Conservation (phyloP, 2,113 vertebrate genomes). For the Perccottus glenii region DNA sequence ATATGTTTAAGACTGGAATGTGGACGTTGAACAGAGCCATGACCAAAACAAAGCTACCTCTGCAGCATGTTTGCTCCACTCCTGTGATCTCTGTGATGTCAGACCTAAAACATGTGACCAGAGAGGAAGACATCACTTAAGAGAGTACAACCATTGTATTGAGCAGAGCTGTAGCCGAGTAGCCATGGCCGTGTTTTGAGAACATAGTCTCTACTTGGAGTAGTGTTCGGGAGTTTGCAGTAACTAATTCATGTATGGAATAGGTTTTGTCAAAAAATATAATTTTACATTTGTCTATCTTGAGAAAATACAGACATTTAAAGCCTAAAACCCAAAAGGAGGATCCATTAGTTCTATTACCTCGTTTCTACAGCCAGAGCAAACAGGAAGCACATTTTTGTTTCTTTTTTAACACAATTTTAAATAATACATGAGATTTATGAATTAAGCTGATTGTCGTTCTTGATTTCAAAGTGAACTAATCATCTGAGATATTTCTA, state of each 20-base stretch:
- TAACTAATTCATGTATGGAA: no score
- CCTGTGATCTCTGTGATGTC: conserved; percentile 57
- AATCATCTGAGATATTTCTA: no score
- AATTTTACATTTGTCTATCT: neutral
- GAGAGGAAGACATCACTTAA: conserved; percentile 40
- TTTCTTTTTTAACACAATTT: no score
- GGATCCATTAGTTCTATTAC: neutral
- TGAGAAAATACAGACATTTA: neutral
- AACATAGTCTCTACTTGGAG: no score
- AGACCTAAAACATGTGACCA: conserved; percentile 43
- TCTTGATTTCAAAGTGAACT: no score
- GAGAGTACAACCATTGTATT: neutral
- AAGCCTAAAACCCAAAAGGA: neutral
- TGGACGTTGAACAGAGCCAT: conserved; percentile 7
- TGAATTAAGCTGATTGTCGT: no score
- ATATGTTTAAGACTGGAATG: conserved; percentile 12
- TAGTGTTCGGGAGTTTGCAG: no score
- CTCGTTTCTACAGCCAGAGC: no score
- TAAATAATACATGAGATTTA: no score
- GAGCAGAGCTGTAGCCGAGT: neutral
- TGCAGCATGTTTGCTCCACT: conserved; percentile 10
- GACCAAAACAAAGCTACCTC: conserved; percentile 29
- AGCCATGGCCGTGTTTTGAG: no score
- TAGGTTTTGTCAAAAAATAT: no score
- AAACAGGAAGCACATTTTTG: no score